These are phyloP conservation scores for Rhinoraja longicauda DNA, from an alignment of 2,797 vertebrate genomes.

Conservation along the genomic window DNA sequence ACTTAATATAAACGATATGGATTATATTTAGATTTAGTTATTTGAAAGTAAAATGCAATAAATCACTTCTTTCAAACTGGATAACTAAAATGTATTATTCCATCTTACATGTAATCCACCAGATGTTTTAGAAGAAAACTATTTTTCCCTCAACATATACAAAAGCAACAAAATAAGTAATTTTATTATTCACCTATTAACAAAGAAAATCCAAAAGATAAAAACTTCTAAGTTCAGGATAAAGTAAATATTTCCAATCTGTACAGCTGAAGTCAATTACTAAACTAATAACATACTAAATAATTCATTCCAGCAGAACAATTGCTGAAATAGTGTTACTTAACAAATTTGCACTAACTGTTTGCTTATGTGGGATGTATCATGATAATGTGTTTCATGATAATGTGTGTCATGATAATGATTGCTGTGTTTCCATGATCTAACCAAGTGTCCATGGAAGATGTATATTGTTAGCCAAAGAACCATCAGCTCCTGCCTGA, in stretches of 20 bases:
- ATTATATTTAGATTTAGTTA: conserved; percentile 6
- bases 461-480: not conserved
- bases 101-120: not conserved
- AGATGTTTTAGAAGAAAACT: not conserved
- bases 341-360: not conserved
- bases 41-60: not conserved
- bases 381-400: not conserved
- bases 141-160: not conserved
- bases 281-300: not conserved
- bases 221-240: not conserved
- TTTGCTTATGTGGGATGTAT: not conserved
- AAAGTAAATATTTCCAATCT: conserved; percentile 3
- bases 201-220: not conserved
- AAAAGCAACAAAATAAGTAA: conserved; percentile 3
- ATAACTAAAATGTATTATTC: not conserved
- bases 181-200: not conserved
- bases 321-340: not conserved
- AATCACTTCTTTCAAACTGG: not conserved
- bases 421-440: not conserved
- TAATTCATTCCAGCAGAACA: not conserved
- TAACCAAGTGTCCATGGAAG: not conserved
- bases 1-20: not conserved
- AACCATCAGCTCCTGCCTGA: not conserved
- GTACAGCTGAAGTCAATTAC: not conserved
- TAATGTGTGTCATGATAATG: no score